A percentile compares a stretch with the other conserved stretches of the same genome.
These are phyloP conservation scores for Dysmachus trigonus DNA, from an alignment of 2,888 invertebrate genomes.

Conservation along the genomic window DNA sequence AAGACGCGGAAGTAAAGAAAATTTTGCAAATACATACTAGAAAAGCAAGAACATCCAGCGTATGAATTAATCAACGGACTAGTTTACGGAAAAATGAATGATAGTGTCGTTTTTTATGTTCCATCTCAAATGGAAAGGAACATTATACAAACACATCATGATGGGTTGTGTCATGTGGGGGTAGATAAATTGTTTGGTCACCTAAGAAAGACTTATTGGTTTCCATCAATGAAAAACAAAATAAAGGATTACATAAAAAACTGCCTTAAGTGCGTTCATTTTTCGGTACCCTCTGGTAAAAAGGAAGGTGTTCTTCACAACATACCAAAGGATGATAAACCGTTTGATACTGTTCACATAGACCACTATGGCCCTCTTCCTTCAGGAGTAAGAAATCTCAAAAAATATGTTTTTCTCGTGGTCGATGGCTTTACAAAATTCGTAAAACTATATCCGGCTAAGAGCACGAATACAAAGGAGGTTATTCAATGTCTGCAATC, in stretches of 20 bases:
- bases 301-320: conserved; percentile 57
- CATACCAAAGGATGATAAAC: conserved; percentile 58
- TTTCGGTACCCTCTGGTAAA: conserved; percentile 54
- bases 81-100: background rate
- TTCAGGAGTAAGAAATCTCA: conserved; percentile 53
- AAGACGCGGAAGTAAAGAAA: background rate
- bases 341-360: conserved; percentile 60
- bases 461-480: conserved; percentile 53
- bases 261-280: conserved; percentile 59
- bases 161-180: conserved; percentile 47
- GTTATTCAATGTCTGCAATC: conserved; percentile 53
- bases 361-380: conserved; percentile 63
- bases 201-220: conserved; percentile 57
- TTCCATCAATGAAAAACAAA: conserved; percentile 58
- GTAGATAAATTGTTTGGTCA: conserved; percentile 38
- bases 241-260: conserved; percentile 59
- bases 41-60: background rate
- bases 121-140: too few species aligned
- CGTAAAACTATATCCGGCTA: conserved; percentile 55
- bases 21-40: background rate
- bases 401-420: conserved; percentile 55
- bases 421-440: conserved; percentile 61
- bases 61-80: conserved; percentile 18
- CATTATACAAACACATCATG: conserved; percentile 45
- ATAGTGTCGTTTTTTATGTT: conserved; percentile 43